Conservation (phyloP, 2,888 invertebrate species). For the Lacanobia oleracea region DNA sequence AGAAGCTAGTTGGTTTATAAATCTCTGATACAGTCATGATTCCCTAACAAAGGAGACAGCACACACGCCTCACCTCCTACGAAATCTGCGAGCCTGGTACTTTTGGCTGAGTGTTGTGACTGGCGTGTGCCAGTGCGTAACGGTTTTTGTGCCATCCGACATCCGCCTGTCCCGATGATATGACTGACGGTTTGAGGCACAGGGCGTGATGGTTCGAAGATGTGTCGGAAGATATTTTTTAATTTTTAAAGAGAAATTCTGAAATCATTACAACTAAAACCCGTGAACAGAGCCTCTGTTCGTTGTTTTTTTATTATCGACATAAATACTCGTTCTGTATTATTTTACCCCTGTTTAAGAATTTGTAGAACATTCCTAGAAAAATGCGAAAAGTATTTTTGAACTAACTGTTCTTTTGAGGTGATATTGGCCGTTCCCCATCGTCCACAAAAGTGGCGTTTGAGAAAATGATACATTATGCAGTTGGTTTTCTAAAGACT, state of each 20-base stretch:
- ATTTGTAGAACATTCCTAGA: too few species aligned
- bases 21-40: not conserved
- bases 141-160: constrained; percentile 73
- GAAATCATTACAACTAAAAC: too few species aligned
- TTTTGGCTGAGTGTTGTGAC: constrained; percentile 73
- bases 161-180: constrained; percentile 70
- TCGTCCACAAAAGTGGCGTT: too few species aligned
- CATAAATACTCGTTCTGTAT: too few species aligned
- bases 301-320: too few species aligned
- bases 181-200: constrained; percentile 50
- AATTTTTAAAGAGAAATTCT: not conserved
- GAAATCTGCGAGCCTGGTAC: constrained; percentile 36
- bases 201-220: constrained; percentile 19
- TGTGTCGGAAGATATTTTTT: constrained; percentile 32
- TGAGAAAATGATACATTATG: too few species aligned
- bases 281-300: too few species aligned
- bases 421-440: too few species aligned
- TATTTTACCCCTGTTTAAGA: too few species aligned
- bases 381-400: too few species aligned
- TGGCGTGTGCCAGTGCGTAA: constrained; percentile 69
- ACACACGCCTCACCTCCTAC: constrained; percentile 6
- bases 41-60: constrained; percentile 4
- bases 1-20: not conserved
- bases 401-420: too few species aligned
- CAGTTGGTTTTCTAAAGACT: too few species aligned